Base-by-base conservation (phyloP, 1,140 invertebrate species). In the Heliothis virescens region DNA sequence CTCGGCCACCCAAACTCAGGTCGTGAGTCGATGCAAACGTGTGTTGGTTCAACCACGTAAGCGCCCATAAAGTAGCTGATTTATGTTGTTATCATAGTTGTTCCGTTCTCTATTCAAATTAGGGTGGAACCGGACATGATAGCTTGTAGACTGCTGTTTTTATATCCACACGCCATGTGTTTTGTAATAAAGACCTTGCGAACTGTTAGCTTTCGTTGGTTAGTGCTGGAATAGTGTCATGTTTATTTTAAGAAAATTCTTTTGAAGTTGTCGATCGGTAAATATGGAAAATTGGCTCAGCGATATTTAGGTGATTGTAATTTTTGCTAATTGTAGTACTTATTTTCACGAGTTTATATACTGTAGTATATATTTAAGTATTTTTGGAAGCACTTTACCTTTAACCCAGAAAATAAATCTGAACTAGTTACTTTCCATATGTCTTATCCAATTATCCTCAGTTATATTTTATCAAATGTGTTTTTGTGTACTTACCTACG, bases 11-110 rank as follows among this genome's bases (percentile, higher is more conserved):
- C 47, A 18, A 26, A 57, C 52, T n/a, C n/a, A 9, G 63, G 50
- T n/a, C 47, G 63, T 50, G n/a, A 50, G 41, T 47, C 53, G n/a
- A 41, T 53, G 69, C 57, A 72, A 72, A 72, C 57, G 69, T 72
- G 52, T 72, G 69, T 72, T 55, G 15, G 69, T 72, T 69, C 50
- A 59, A 34, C 47, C 15, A 76, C 48, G 53, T 48, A 63, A 62
- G 73, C 41, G 47, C 13, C 73, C 50, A 77, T 80, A 82, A 76
- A 82, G 21, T 67, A 50, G 15, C 34, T 80, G 60, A 80, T 82
- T 82, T 75, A 65, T 67, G 52, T 48, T 82, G 74, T 82, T 82
- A 76, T 77, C 79, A 63, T 82, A 76, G 72, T 60, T 69, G 73
- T 76, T 76, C 73, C 60, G 48, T 76, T 76, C 59, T 80, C 15